Conservation (phyloP, 2,113 vertebrate genomes). For the Uria aalge region DNA sequence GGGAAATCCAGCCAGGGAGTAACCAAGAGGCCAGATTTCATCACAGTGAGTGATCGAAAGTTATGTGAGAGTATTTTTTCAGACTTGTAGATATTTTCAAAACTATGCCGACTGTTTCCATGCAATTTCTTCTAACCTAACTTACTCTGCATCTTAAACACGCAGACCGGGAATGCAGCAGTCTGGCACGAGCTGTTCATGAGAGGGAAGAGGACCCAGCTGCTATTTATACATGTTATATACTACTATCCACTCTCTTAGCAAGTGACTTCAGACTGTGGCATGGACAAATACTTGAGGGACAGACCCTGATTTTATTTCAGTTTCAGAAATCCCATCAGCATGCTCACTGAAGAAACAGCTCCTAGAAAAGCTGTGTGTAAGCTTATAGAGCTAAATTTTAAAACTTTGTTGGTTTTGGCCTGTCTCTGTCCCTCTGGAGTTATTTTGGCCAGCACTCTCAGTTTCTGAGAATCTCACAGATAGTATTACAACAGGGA, state of each 20-base stretch:
- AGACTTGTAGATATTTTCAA: not conserved
- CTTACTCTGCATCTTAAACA: not conserved
- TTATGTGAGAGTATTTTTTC: not conserved
- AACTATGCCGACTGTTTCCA: constrained; percentile 6
- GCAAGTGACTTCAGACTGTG: constrained; percentile 33
- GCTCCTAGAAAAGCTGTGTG: not conserved
- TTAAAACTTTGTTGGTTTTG: not conserved
- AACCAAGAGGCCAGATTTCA: not conserved
- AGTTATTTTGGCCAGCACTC: not conserved
- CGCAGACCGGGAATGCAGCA: not conserved
- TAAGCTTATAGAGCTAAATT: not conserved
- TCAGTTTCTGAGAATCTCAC: constrained; percentile 18
- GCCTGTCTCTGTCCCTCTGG: not conserved
- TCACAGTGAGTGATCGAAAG: not conserved
- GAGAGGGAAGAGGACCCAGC: not conserved
- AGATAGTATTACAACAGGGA: constrained; percentile 2
- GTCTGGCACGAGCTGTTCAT: not conserved
- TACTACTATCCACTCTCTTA: not conserved
- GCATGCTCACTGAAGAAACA: not conserved
- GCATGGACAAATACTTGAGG: not conserved
- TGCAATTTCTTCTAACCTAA: constrained; percentile 8
- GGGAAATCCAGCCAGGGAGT: not conserved
- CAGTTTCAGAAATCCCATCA: constrained; percentile 21
- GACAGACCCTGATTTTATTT: constrained; percentile 8
- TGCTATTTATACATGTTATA: not conserved